Conservation (phyloP, 1,140 invertebrate species). For the Papilio aristodemus region DNA sequence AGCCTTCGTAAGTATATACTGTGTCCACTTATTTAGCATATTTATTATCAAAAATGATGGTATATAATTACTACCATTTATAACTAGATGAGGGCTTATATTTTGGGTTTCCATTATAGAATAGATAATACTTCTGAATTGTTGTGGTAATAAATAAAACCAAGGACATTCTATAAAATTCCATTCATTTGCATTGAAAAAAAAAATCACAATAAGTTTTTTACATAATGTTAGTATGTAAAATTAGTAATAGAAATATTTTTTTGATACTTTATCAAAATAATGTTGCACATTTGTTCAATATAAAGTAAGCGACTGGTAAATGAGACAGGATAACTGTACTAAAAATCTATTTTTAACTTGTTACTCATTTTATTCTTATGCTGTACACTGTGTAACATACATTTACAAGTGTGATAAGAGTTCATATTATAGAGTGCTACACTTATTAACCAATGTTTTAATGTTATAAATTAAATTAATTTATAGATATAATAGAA, state of each 20-base stretch:
- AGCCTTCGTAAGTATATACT: constrained; percentile 85
- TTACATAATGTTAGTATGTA: background rate
- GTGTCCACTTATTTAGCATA: background rate
- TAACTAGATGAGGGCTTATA: too few species aligned
- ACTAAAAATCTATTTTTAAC: constrained; percentile 31
- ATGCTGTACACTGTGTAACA: too few species aligned
- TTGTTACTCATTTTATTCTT: constrained; percentile 10
- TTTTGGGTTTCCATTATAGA: too few species aligned
- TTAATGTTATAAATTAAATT: background rate
- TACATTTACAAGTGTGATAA: constrained; percentile 10
- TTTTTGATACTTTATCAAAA: background rate
- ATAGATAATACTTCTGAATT: too few species aligned
- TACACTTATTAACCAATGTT: background rate
- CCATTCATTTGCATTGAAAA: too few species aligned
- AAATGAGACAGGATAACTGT: constrained; percentile 1
- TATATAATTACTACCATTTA: too few species aligned
- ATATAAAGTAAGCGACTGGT: background rate
- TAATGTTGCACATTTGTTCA: background rate
- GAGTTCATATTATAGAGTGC: constrained; percentile 1
- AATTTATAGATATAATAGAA: background rate
- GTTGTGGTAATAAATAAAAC: too few species aligned
- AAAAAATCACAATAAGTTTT: too few species aligned
- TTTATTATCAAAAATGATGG: background rate
- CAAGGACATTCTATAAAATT: too few species aligned
- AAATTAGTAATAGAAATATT: too few species aligned